These are phyloP conservation scores for Australoheros facetus DNA, from an alignment of 2,797 vertebrate genomes.

Conservation along the genomic window DNA sequence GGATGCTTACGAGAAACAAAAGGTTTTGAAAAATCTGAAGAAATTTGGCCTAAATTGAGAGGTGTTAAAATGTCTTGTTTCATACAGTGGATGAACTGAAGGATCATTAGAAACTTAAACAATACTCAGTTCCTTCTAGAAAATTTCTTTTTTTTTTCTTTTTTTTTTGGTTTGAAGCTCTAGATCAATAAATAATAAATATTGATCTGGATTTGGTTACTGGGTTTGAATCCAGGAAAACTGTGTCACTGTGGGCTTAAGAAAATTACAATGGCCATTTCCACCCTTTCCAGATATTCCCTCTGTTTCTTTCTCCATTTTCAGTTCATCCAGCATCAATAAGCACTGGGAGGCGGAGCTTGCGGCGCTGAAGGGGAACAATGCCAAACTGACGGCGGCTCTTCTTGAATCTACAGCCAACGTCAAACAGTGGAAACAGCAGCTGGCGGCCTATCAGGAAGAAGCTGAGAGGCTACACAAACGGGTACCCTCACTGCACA, in stretches of 20 bases:
- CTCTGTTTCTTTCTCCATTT: neutral
- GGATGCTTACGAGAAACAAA: too few relatives aligned
- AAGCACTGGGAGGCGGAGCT: slow-evolving; percentile 99
- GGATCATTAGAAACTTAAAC: too few relatives aligned
- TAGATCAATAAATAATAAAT: too few relatives aligned
- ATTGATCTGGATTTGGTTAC: too few relatives aligned
- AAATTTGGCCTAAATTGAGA: too few relatives aligned
- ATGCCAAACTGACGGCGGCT: slow-evolving; percentile 97
- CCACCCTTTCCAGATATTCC: neutral
- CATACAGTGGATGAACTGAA: too few relatives aligned
- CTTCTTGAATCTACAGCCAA: slow-evolving; percentile 98
- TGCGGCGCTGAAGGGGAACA: slow-evolving; percentile 95
- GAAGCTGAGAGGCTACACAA: slow-evolving; percentile 97
- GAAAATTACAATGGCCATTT: neutral
- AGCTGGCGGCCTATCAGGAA: slow-evolving; percentile 95
- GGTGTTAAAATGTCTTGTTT: too few relatives aligned
- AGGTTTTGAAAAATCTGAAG: too few relatives aligned
- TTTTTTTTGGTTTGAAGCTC: too few relatives aligned
- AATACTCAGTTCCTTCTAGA: too few relatives aligned
- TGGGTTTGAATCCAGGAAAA: neutral
- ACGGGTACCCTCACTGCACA: slow-evolving; percentile 76
- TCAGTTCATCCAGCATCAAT: slow-evolving; percentile 89
- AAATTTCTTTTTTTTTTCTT: too few relatives aligned
- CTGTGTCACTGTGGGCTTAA: neutral
- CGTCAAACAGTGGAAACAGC: slow-evolving; percentile 99